Conservation (phyloP, 2,113 vertebrate genomes). For the Nettapus auritus region DNA sequence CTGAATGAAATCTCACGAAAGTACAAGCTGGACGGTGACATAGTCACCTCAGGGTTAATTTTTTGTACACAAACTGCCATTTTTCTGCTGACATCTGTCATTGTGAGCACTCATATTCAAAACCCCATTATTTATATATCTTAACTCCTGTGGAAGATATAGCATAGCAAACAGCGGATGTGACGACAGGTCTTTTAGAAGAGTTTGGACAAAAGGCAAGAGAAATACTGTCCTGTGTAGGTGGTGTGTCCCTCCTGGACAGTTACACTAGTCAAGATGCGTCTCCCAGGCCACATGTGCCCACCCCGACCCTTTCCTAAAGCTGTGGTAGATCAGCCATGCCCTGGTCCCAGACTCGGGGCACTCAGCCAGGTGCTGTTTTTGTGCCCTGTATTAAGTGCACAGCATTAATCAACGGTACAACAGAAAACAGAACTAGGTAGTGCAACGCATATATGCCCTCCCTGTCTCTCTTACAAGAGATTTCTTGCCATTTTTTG, state of each 20-base stretch:
- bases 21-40: background rate
- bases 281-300: background rate
- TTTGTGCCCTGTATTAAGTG: background rate
- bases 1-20: constrained; percentile 17
- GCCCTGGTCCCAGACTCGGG: background rate
- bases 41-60: constrained; percentile 15
- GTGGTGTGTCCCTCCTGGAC: background rate
- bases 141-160: background rate
- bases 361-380: background rate
- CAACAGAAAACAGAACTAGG: background rate
- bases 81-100: background rate
- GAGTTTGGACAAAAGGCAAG: background rate
- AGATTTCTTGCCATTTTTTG: background rate
- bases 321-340: background rate
- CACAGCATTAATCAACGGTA: background rate
- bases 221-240: background rate
- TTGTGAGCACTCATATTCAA: background rate
- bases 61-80: background rate
- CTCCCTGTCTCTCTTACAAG: background rate
- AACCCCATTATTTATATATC: background rate
- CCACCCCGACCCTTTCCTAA: background rate
- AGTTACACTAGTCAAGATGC: background rate
- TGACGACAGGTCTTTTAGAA: background rate
- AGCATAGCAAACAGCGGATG: background rate
- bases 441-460: background rate